Evolutionary conservation across 2,888 invertebrate species (phyloP), one percentile per base, ranked within the genome.

Genomic region (Dilophus febrilis): DNA sequence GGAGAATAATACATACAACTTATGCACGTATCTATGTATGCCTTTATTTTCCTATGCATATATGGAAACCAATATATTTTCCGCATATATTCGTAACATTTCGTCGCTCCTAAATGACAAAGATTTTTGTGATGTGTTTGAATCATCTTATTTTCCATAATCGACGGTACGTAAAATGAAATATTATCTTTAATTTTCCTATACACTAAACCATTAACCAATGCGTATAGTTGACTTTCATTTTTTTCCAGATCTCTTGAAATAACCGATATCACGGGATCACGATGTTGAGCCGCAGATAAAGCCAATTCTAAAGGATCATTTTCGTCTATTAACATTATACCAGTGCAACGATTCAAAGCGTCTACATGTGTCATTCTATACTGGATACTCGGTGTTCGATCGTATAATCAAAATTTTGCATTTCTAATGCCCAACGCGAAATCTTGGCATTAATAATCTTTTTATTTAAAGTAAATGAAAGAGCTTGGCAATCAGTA

Each of bases 401-500:
- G 32, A 50, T 44, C 10, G 10, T 34, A 40, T 48, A 49, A 32
- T 47, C 37, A 41, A 39, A 44, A 37, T 47, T 41, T 34, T 47
- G 28, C 10, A 48, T 12, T 38, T 44, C 33, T 40, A 49, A 40
- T 4, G 47, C 47, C 48, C 49, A 48, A 7, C 45, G 38, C 4
- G 44, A 43, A 27, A 42, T 52, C 46, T 46, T 49, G 36, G 37
- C 49, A 41, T 39, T 48, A 39, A 47, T 39, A 41, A 45, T 46
- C 45, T 40, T 46, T 43, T 22, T 22, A 22, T 22, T 22, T 22
- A 22, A 22, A 6, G 22, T 22, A 4, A 22, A 8, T 6, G 45
- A 46, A 34, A 53, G 44, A 38, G 47, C 45, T 8, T 47, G 45
- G 38, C 51, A 54, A 40, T 54, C 54, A 1, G 53, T 54, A 2